phyloP scores from a whole-genome alignment of 2,797 vertebrate genomes.

The Micrastur ruficollis region DNA sequence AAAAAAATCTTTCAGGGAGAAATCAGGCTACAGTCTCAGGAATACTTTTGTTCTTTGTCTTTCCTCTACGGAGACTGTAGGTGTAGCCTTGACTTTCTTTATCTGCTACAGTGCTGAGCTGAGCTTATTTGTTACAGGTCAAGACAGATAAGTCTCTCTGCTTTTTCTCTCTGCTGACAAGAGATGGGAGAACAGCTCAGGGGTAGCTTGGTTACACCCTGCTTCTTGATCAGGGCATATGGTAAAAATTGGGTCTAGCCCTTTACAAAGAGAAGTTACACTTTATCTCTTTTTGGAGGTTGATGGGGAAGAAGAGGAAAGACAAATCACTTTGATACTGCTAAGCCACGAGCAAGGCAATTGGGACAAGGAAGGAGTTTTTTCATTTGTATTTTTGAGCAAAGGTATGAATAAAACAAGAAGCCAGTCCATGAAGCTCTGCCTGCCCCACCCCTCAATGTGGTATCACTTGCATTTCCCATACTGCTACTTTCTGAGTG shows the following conservation, averaged over 20 bases:
- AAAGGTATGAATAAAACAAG: neutral
- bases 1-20: neutral
- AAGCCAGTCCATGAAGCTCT: neutral
- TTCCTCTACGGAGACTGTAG: neutral
- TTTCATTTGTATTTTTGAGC: neutral
- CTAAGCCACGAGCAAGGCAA: neutral
- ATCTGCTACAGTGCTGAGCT: neutral
- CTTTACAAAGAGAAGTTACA: neutral
- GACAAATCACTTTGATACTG: neutral
- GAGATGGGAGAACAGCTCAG: neutral
- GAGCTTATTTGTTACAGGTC: neutral
- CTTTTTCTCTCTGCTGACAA: neutral
- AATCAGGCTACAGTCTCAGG: neutral
- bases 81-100: neutral
- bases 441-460: rapidly evolving
- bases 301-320: neutral
- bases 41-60: neutral
- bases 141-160: neutral
- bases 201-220: neutral
- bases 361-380: neutral
- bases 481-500: neutral
- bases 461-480: neutral
- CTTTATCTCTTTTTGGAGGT: neutral
- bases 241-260: neutral
- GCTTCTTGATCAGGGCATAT: neutral